phyloP scores from a whole-genome alignment of 1,140 invertebrate species.

The Metaphire vulgaris region DNA sequence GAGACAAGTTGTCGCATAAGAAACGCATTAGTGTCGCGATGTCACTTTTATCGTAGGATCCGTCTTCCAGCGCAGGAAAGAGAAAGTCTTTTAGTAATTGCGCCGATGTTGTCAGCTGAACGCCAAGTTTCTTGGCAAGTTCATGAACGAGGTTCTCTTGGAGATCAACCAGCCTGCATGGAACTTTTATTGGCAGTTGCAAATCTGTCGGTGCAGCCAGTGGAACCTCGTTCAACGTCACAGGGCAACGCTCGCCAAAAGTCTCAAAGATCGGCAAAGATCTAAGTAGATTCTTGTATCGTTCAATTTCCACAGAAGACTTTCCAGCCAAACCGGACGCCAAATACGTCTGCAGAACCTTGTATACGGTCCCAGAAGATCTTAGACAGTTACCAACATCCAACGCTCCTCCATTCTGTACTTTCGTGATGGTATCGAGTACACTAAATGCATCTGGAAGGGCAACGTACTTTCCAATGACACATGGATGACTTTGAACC shows the following conservation, averaged over 20 bases:
- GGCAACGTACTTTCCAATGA: background rate
- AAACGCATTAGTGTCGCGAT: background rate
- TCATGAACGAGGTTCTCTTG: background rate
- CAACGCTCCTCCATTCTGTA: background rate
- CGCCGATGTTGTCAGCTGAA: background rate
- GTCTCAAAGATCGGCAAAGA: background rate
- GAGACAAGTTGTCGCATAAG: background rate
- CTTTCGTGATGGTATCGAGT: background rate
- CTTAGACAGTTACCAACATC: too few species aligned
- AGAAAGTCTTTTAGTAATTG: background rate
- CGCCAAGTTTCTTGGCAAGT: background rate
- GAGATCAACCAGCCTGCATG: background rate
- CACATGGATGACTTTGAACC: background rate
- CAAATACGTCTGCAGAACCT: background rate
- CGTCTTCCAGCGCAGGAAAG: background rate
- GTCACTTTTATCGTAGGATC: background rate
- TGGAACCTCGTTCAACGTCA: background rate
- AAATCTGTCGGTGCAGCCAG: background rate
- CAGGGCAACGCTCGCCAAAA: background rate
- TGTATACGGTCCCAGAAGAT: too few species aligned
- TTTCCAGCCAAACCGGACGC: background rate
- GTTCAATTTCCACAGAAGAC: background rate
- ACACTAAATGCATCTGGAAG: background rate
- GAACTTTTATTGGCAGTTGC: background rate
- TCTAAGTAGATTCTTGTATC: background rate